phyloP scores from a whole-genome alignment of 2,888 invertebrate genomes.

The Lobophora halterata region DNA sequence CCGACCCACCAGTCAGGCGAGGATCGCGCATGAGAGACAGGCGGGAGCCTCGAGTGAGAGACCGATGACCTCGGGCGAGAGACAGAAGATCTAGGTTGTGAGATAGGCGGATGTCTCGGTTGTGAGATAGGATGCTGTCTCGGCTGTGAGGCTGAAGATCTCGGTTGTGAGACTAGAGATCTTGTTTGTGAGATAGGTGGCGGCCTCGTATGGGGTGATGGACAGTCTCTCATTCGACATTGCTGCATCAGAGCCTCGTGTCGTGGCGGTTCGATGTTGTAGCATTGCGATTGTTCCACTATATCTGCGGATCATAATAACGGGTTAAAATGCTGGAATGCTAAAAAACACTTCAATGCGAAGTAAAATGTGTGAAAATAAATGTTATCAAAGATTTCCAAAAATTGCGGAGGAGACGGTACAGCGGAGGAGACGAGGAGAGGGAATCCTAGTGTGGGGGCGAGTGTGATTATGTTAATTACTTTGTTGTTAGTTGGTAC shows the following conservation, averaged over 20 bases:
- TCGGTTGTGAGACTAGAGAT: not conserved
- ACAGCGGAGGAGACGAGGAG: no score
- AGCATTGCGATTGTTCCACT: conserved; percentile 82
- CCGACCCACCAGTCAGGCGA: conserved; percentile 89
- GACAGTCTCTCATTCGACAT: conserved; percentile 65
- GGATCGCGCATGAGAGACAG: conserved; percentile 30
- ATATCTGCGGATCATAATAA: conserved; percentile 56
- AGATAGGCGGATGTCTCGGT: not conserved
- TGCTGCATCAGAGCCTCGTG: conserved; percentile 82
- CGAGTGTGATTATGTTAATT: no score
- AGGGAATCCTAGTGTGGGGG: no score
- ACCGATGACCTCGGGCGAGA: not conserved
- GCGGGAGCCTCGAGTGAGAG: not conserved
- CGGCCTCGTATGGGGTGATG: not conserved
- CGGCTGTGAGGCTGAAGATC: not conserved
- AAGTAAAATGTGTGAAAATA: not conserved
- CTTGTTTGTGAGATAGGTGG: not conserved
- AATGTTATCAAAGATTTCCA: not conserved
- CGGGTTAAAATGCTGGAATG: not conserved
- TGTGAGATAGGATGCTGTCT: conserved; percentile 27
- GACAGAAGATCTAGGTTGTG: not conserved
- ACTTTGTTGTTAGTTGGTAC: no score
- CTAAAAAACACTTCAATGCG: not conserved
- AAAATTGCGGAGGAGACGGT: no score
- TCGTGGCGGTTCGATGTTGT: conserved; percentile 76